Evolutionary conservation across 2,797 vertebrate species (phyloP), one percentile per base, ranked within the genome.

Genomic region (Apodemus agrarius): DNA sequence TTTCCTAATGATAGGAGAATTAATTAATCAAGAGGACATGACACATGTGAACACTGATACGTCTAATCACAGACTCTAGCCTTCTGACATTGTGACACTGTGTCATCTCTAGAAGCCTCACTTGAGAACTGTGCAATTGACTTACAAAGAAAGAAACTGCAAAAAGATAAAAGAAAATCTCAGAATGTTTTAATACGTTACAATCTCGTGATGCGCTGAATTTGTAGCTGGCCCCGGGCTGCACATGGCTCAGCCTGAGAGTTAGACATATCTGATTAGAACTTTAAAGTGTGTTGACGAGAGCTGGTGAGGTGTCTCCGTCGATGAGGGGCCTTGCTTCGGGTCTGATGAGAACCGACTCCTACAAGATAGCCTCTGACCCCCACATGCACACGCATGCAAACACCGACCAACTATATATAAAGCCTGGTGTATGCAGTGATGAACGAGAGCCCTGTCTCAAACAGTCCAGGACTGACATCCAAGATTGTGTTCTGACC

Each of bases 1-100:
- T 93, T 95, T 90, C 43, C 65, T 93, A 75, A 84, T 54, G 92
- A 57, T 84, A 57, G 81, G 90, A 69, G 43, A 90, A 81, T 93
- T 67, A 91, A 65, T 89, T 85, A 82, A 59, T 92, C 54, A 75
- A 57, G 87, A 94, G 74, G 65, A 54, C 21, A 49, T 49, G n/a
- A 57, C 37, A 89, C 26, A 37, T 49, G 13, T 84, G 74, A 69
- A 29, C 65, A 40, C 78, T 91, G 78, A 78, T 83, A 10, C 3
- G 61, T 11, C n/a, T 90, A 63, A 79, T 65, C 83, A 79, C 26
- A 79, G 89, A 80, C 72, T 78, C 72, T 43, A 89, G 72, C 86
- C 86, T 89, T 76, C 72, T 89, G 86, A 89, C 72, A 89, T 61
- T 89, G 54, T 89, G 54, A 89, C 72, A 89, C 37, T 13, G 29